These are phyloP conservation scores for Ephestia elutella DNA, from an alignment of 1,140 invertebrate species.

Conservation along the genomic window DNA sequence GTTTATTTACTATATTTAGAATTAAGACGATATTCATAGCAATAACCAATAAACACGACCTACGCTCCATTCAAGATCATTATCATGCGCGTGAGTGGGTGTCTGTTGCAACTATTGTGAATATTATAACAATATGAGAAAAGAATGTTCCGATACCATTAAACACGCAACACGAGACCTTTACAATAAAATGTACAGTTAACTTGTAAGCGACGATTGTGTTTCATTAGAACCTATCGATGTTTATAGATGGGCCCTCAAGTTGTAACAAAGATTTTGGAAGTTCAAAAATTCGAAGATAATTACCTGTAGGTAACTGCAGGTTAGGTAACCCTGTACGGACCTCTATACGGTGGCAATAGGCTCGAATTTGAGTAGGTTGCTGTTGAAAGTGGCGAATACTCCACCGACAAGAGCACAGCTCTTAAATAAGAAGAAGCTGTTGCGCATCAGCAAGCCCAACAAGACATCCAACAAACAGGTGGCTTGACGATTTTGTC, in stretches of 20 bases:
- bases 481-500: no score
- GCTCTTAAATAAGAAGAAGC: no score
- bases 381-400: no score
- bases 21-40: conserved; percentile 9
- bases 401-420: no score
- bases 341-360: no score
- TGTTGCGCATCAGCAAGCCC: no score
- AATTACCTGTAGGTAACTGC: no score
- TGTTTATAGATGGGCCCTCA: background rate
- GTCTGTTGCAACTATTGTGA: conserved; percentile 57
- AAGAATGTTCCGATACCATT: conserved; percentile 20
- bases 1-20: conserved; percentile 4
- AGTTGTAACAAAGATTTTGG: no score
- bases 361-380: no score
- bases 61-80: conserved; percentile 68
- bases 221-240: background rate
- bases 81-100: conserved; percentile 55
- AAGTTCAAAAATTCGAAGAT: no score
- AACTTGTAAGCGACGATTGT: conserved; percentile 24
- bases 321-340: no score
- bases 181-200: conserved; percentile 49
- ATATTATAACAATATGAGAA: conserved; percentile 49
- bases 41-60: conserved; percentile 60
- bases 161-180: conserved; percentile 18
- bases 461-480: no score